A percentile compares a stretch with the other conserved stretches of the same genome.
Evolutionary conservation across 2,113 vertebrate species (phyloP).

Genomic region (Origma solitaria): DNA sequence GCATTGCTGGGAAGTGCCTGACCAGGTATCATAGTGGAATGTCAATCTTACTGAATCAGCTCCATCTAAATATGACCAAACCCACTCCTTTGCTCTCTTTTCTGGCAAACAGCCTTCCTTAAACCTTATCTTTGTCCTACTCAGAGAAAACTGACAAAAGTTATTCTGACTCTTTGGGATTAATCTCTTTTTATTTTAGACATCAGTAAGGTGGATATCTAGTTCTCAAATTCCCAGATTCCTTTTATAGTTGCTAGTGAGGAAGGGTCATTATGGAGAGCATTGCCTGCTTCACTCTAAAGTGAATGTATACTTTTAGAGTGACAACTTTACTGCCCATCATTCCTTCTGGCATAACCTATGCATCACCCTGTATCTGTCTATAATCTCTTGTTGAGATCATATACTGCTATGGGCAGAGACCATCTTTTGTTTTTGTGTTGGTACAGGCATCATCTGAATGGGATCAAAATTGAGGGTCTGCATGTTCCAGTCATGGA

Average conservation of each 20-base stretch:
- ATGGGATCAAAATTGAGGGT: slow-evolving; percentile 12
- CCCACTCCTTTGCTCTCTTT: not conserved
- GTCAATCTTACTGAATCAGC: not conserved
- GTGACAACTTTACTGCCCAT: not conserved
- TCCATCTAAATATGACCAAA: not conserved
- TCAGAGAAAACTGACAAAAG: not conserved
- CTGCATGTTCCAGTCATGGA: not conserved
- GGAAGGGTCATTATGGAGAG: not conserved
- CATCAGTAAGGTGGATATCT: not conserved
- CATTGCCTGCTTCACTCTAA: not conserved
- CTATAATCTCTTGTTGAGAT: not conserved
- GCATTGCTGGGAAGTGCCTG: not conserved
- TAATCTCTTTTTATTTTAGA: not conserved
- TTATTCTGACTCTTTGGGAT: not conserved
- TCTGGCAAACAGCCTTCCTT: not conserved
- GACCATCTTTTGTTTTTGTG: not conserved
- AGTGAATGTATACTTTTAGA: not conserved
- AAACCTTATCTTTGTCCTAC: not conserved
- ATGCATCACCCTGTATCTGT: not conserved
- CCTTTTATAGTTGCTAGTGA: not conserved
- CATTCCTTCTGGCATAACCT: not conserved
- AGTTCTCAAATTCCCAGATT: not conserved
- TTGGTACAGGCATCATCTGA: not conserved
- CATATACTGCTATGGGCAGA: not conserved
- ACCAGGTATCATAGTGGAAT: not conserved